These are phyloP conservation scores for Stenchaetothrips biformis DNA, from an alignment of 2,888 invertebrate species.

Conservation along the genomic window DNA sequence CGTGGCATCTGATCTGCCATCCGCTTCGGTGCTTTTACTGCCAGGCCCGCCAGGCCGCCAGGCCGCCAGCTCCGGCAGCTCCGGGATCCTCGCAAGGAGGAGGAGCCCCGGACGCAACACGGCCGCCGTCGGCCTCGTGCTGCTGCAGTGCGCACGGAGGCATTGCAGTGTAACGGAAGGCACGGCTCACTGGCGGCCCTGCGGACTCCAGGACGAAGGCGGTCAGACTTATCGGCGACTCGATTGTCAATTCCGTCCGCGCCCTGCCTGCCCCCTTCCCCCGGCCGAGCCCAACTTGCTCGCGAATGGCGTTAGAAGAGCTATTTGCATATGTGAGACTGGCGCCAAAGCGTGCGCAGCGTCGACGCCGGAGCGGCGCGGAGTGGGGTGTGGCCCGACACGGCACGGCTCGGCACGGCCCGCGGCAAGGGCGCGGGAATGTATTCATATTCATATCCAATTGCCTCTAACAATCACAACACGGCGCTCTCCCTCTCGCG, in stretches of 20 bases:
- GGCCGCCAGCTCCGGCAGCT: not conserved
- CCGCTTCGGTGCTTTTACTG: not conserved
- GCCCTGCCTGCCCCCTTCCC: not conserved
- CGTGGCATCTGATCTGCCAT: not conserved
- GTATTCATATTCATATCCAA: not conserved
- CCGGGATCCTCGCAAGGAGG: too few relatives aligned
- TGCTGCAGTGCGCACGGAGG: too few relatives aligned
- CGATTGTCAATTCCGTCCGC: too few relatives aligned
- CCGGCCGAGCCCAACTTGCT: not conserved
- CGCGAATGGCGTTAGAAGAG: conserved; percentile 1
- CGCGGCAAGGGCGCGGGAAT: not conserved
- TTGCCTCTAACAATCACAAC: too few relatives aligned
- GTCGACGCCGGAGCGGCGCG: not conserved
- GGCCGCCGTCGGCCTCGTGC: too few relatives aligned
- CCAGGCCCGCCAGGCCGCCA: not conserved
- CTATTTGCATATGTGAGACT: not conserved
- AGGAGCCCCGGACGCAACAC: too few relatives aligned
- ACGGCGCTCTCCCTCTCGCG: too few relatives aligned
- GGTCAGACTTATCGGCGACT: too few relatives aligned
- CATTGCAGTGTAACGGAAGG: too few relatives aligned
- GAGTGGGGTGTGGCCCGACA: not conserved
- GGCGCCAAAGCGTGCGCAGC: not conserved
- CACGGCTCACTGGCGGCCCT: too few relatives aligned
- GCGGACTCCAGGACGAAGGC: too few relatives aligned
- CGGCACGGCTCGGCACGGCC: not conserved